These are phyloP conservation scores for Germaria angustata DNA, from an alignment of 2,888 invertebrate species.

Conservation along the genomic window DNA sequence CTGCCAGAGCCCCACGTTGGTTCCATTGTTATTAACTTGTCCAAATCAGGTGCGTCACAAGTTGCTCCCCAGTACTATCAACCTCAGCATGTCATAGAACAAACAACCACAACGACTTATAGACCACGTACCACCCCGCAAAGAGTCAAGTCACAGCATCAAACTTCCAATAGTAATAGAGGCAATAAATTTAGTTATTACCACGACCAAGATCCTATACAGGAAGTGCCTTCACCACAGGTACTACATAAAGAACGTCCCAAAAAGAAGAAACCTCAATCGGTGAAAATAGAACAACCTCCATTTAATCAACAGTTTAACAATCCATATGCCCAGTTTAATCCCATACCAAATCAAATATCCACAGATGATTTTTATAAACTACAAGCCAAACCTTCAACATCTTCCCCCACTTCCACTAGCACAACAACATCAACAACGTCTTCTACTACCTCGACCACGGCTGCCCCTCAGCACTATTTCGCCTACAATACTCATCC, in stretches of 20 bases:
- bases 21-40: conserved; percentile 87
- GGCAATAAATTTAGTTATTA: conserved; percentile 77
- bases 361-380: conserved; percentile 77
- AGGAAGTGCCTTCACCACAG: conserved; percentile 77
- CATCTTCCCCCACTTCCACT: conserved; percentile 77
- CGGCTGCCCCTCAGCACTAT: conserved; percentile 72
- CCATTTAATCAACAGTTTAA: conserved; percentile 68
- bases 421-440: conserved; percentile 80
- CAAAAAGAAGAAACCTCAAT: conserved; percentile 77
- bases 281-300: conserved; percentile 71
- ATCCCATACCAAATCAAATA: conserved; percentile 75
- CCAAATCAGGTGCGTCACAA: conserved; percentile 66
- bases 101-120: conserved; percentile 57
- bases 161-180: conserved; percentile 68
- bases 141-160: conserved; percentile 69
- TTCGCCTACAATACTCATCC: conserved; percentile 75
- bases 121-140: conserved; percentile 63
- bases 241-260: conserved; percentile 75
- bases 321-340: conserved; percentile 76
- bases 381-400: conserved; percentile 68
- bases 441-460: conserved; percentile 80
- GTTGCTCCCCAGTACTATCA: conserved; percentile 48
- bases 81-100: conserved; percentile 54
- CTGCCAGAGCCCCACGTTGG: conserved; percentile 93
- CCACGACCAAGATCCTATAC: conserved; percentile 75